phyloP scores from a whole-genome alignment of 2,888 invertebrate species.

The Drosophila birchii region DNA sequence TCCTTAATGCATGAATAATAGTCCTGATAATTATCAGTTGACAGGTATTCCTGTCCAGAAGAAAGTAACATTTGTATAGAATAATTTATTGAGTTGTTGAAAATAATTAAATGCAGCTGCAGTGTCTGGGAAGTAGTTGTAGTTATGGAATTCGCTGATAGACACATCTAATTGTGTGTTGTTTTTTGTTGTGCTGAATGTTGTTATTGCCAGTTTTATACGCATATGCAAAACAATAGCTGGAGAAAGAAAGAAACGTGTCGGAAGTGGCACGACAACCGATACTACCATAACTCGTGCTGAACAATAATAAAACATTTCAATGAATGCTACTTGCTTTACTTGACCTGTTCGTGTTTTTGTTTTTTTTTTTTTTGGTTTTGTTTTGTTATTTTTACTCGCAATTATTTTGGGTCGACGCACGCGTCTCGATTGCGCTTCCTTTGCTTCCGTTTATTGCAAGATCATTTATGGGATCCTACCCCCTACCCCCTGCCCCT shows the following conservation, averaged over 20 bases:
- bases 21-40: not conserved
- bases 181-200: constrained; percentile 21
- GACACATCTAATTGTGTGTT: constrained; percentile 54
- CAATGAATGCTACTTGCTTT: constrained; percentile 51
- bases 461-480: constrained; percentile 66
- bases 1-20: too few species aligned
- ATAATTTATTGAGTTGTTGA: constrained; percentile 16
- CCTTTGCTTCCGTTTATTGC: constrained; percentile 70
- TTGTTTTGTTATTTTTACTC: constrained; percentile 5
- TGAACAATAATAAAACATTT: constrained; percentile 62
- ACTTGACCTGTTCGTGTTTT: constrained; percentile 54
- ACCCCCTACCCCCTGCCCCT: constrained; percentile 21
- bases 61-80: not conserved
- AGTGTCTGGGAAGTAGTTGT: constrained; percentile 20
- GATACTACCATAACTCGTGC: constrained; percentile 56
- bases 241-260: constrained; percentile 57
- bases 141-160: constrained; percentile 50
- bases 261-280: constrained; percentile 73
- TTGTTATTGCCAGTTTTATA: constrained; percentile 17
- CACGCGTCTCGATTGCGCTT: constrained; percentile 52
- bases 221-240: constrained; percentile 38
- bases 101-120: constrained; percentile 6
- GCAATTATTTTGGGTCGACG: constrained; percentile 18
- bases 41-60: not conserved
- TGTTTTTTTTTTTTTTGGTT: constrained; percentile 5